A percentile compares a stretch with the other conserved stretches of the same genome.
phyloP scores from a whole-genome alignment of 2,113 vertebrate genomes.

The Leucosticte australis region DNA sequence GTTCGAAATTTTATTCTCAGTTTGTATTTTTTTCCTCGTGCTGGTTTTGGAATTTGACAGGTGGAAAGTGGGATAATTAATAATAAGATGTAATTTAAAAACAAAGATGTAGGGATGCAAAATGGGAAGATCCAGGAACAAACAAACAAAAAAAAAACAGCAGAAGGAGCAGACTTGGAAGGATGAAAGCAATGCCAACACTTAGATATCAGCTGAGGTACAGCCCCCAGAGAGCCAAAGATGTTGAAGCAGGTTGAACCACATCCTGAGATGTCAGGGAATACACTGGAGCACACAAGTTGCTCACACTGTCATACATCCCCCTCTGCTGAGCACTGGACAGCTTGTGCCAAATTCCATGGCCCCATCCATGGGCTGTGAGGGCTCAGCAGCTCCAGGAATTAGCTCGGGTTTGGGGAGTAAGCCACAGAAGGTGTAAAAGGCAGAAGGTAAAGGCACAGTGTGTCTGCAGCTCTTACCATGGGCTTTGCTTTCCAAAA shows the following conservation, averaged over 20 bases:
- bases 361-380: fast-evolving
- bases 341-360: not conserved
- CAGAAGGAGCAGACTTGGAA: not conserved
- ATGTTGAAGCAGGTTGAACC: not conserved
- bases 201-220: not conserved
- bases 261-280: not conserved
- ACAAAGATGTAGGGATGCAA: not conserved
- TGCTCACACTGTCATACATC: fast-evolving
- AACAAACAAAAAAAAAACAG: fast-evolving
- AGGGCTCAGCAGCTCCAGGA: not conserved
- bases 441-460: not conserved
- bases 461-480: not conserved
- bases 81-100: not conserved
- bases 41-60: not conserved
- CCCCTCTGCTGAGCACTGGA: not conserved
- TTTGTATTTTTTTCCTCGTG: not conserved
- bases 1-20: not conserved
- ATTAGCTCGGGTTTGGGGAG: not conserved
- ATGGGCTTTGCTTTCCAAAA: not conserved
- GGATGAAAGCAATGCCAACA: not conserved
- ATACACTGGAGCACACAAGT: fast-evolving
- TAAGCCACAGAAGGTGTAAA: not conserved
- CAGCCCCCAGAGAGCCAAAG: not conserved
- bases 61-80: not conserved
- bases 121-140: not conserved